Percentiles rank a stretch among this genome's conserved stretches.
These are phyloP conservation scores for Otolemur crassicaudatus DNA, from an alignment of 2,797 vertebrate species.

Conservation along the genomic window DNA sequence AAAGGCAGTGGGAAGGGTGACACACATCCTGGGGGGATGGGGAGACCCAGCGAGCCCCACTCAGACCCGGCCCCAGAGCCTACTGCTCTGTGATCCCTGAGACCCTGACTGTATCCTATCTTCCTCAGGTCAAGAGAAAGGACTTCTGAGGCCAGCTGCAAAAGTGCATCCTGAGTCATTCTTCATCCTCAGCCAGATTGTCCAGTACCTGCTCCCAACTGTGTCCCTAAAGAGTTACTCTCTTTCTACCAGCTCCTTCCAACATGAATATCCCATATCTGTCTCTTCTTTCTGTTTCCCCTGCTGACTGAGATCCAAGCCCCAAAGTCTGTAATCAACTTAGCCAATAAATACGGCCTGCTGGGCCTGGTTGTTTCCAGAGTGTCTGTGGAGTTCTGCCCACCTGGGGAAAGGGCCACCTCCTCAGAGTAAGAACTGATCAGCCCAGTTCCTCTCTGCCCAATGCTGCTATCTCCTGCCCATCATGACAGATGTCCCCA, in stretches of 20 bases:
- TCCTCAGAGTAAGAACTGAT: fast-evolving
- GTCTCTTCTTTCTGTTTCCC: background rate
- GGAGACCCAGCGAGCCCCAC: background rate
- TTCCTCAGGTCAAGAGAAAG: slow-evolving; percentile 75
- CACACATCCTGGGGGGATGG: fast-evolving
- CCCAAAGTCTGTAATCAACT: background rate
- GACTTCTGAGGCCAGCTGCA: slow-evolving; percentile 53
- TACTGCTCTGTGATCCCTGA: fast-evolving
- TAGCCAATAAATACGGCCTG: slow-evolving; percentile 57
- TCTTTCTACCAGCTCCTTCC: background rate
- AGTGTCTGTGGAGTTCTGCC: background rate
- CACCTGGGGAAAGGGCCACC: background rate
- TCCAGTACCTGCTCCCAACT: background rate
- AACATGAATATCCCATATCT: fast-evolving
- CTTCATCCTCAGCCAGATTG: background rate
- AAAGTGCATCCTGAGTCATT: fast-evolving
- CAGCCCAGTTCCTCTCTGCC: background rate
- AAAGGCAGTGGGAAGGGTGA: fast-evolving
- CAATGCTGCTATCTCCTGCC: background rate
- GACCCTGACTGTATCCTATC: background rate
- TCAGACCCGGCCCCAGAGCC: background rate
- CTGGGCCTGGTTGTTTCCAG: background rate
- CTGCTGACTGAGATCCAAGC: background rate
- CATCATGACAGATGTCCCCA: background rate
- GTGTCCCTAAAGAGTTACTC: background rate